phyloP scores from a whole-genome alignment of 1,140 invertebrate species.

The Meteorus sp. region DNA sequence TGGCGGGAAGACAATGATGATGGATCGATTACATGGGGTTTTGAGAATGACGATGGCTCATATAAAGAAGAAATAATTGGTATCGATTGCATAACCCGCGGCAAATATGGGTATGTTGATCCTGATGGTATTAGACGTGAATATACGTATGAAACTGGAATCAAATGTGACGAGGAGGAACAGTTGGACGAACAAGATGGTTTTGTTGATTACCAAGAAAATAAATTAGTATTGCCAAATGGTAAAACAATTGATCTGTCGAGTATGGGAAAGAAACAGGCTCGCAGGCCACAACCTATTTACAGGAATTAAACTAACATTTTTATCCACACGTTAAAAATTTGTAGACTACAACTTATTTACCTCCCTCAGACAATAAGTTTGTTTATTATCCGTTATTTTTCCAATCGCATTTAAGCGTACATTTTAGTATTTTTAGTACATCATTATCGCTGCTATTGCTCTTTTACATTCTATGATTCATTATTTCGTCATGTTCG shows the following conservation, averaged over 20 bases:
- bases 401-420: not conserved
- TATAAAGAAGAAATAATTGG: slow-evolving; percentile 80
- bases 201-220: slow-evolving; percentile 73
- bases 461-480: not conserved
- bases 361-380: not conserved
- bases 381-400: not conserved
- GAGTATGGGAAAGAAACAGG: slow-evolving; percentile 70
- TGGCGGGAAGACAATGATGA: slow-evolving; percentile 80
- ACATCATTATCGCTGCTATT: too few relatives aligned
- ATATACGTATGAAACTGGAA: slow-evolving; percentile 73
- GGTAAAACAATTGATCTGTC: slow-evolving; percentile 70
- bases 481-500: not conserved
- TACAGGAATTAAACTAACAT: slow-evolving; percentile 40
- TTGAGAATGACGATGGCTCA: slow-evolving; percentile 78
- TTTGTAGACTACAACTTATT: slow-evolving; percentile 17
- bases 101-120: slow-evolving; percentile 82
- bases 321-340: slow-evolving; percentile 14
- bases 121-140: slow-evolving; percentile 75
- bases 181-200: slow-evolving; percentile 57
- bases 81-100: slow-evolving; percentile 75
- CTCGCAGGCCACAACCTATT: slow-evolving; percentile 62
- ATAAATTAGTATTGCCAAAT: slow-evolving; percentile 70
- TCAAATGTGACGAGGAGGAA: slow-evolving; percentile 64
- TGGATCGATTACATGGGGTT: slow-evolving; percentile 83
- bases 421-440: not conserved